Base-by-base conservation (phyloP, 2,888 invertebrate species). In the Sialis fuliginosa region DNA sequence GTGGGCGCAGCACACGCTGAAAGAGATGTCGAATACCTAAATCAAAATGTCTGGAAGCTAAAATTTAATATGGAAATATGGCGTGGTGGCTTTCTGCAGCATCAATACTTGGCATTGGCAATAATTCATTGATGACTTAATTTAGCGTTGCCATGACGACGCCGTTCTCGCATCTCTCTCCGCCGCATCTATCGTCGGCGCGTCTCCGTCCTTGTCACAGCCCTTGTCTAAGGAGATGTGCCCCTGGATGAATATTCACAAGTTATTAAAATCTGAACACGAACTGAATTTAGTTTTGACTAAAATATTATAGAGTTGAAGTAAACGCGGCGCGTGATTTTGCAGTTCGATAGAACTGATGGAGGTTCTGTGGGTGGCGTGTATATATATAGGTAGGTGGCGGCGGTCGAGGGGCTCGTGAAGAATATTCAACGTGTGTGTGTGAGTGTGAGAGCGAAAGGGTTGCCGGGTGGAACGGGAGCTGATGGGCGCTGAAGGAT, bases 261-360 rank as follows among this genome's bases (percentile, higher is more conserved):
- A 65, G 64, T 63, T 65, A 65, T 65, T 65, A 65, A 47, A 64
- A 64, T 63, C 64, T 60, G 61, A 60, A 63, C 64, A 63, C 63
- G 59, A 57, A 61, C 63, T 62, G 47, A 47, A 47, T 47, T 47
- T 47, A 35, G 34, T 37, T 37, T 37, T 37, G 37, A 12, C 37
- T 37, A 37, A 37, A 37, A 37, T 37, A 37, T 37, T 37, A 37
- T 37, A 12, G 37, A 37, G 37, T 37, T 37, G 37, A 37, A 37
- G 37, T 37, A 37, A 37, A 37, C 37, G 37, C 10, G 37, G 37
- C 12, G 12, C 37, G 37, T 37, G 37, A 37, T 37, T 37, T 37
- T 37, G 12, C 37, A n/a, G 37, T 37, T 37, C 37, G 37, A 37
- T 12, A 22, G 22, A 22, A 22, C 22, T 22, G 22, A 22, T 22